These are phyloP conservation scores for Lagopus muta DNA, from an alignment of 2,113 vertebrate genomes.

Conservation along the genomic window DNA sequence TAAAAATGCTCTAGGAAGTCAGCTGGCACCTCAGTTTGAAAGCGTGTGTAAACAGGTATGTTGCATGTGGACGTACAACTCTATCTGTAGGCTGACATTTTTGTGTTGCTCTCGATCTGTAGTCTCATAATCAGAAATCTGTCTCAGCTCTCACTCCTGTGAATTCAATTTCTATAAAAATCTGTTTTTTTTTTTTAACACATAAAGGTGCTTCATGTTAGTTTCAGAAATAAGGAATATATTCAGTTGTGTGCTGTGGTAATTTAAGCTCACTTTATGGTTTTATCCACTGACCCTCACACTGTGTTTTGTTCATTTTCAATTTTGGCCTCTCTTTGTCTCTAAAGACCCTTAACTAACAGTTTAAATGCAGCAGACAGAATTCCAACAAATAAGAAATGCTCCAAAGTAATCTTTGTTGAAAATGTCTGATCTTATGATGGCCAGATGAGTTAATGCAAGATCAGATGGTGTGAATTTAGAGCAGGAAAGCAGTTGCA, in stretches of 20 bases:
- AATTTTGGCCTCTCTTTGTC: neutral
- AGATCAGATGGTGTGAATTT: neutral
- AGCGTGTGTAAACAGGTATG: neutral
- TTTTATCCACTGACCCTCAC: neutral
- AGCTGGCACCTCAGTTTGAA: neutral
- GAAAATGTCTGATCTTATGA: neutral
- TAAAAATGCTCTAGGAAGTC: neutral
- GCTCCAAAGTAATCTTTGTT: neutral
- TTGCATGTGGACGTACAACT: neutral
- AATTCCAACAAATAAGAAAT: neutral
- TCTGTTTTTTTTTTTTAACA: neutral
- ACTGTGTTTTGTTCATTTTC: neutral
- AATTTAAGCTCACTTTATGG: neutral
- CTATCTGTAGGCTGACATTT: neutral
- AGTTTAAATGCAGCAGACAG: neutral
- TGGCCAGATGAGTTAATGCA: neutral
- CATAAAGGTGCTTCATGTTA: neutral
- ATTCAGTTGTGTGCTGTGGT: neutral
- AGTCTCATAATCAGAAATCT: conserved; percentile 10
- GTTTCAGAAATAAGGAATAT: neutral
- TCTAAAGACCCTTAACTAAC: neutral
- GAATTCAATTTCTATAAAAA: conserved; percentile 18
- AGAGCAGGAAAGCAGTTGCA: neutral
- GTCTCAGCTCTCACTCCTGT: conserved; percentile 40
- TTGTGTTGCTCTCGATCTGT: neutral